Evolutionary conservation across 1,140 invertebrate genomes (phyloP).

Genomic region (Cataglyphis hispanica): DNA sequence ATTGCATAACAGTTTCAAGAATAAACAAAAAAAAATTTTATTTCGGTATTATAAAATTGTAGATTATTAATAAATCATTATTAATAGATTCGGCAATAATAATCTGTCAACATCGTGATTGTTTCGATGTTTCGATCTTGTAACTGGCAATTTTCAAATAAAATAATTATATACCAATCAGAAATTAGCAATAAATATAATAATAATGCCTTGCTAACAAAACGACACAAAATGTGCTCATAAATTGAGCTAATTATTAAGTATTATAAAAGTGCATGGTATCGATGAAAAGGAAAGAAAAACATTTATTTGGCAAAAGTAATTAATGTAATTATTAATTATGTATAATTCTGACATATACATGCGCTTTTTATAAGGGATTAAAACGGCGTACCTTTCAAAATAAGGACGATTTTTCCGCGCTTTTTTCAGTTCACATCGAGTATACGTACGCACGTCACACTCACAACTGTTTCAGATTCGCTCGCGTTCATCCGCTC

Average conservation of each 20-base stretch:
- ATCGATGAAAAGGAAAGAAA: too few species aligned
- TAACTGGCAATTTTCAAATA: not conserved
- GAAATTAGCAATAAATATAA: not conserved
- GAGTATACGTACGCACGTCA: slow-evolving; percentile 74
- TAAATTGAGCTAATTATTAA: not conserved
- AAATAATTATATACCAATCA: not conserved
- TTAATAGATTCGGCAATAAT: slow-evolving; percentile 11
- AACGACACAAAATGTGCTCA: not conserved
- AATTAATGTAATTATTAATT: too few species aligned
- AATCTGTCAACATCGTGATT: not conserved
- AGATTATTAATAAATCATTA: not conserved
- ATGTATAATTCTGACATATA: too few species aligned
- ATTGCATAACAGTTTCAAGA: not conserved
- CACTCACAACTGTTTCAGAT: slow-evolving; percentile 78
- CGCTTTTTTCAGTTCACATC: slow-evolving; percentile 53
- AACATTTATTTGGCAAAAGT: too few species aligned
- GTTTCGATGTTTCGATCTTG: not conserved
- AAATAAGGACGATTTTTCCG: slow-evolving; percentile 25
- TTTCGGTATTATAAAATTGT: not conserved
- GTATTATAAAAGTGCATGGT: too few species aligned
- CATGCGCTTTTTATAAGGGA: not conserved
- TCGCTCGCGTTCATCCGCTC: slow-evolving; percentile 63
- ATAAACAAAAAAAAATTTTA: not conserved
- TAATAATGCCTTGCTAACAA: not conserved
- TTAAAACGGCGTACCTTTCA: slow-evolving; percentile 23